Evolutionary conservation across 2,797 vertebrate genomes (phyloP).

Genomic region (Pseudotriccus pelzelni): DNA sequence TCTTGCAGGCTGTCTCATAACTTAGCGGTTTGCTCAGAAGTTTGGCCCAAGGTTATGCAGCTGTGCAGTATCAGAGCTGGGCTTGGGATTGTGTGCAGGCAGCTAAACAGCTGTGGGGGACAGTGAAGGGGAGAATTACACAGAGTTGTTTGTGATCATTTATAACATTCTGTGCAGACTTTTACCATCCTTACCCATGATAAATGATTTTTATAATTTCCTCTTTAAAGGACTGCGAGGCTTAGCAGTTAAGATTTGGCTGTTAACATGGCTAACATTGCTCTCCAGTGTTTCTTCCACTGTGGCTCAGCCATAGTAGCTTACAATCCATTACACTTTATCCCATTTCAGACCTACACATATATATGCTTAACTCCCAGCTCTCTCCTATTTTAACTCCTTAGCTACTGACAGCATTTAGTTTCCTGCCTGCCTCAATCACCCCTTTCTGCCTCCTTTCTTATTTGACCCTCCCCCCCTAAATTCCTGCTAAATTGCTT

Average conservation of each 20-base stretch:
- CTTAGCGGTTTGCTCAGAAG: slow-evolving; percentile 58
- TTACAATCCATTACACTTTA: not conserved
- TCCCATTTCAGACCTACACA: slow-evolving; percentile 1
- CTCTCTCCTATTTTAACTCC: slow-evolving; percentile 2
- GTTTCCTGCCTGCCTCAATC: not conserved
- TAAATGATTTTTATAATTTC: not conserved
- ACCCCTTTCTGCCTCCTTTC: not conserved
- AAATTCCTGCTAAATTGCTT: slow-evolving; percentile 15
- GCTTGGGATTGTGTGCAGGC: slow-evolving; percentile 14
- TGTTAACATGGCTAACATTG: not conserved
- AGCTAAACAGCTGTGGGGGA: slow-evolving; percentile 58
- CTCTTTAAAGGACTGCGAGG: not conserved
- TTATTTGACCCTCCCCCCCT: not conserved
- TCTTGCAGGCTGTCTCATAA: slow-evolving; percentile 48
- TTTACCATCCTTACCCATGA: not conserved
- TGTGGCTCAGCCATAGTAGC: not conserved
- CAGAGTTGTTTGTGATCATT: not conserved
- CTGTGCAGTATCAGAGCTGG: slow-evolving; percentile 64
- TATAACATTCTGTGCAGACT: not conserved
- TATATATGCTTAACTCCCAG: not conserved
- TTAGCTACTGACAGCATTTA: not conserved
- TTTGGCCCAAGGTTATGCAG: slow-evolving; percentile 69
- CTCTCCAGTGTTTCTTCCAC: not conserved
- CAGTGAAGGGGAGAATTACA: not conserved
- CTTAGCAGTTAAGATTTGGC: not conserved